Conservation (phyloP, 1,140 invertebrate genomes). For the Oedothorax gibbosus region DNA sequence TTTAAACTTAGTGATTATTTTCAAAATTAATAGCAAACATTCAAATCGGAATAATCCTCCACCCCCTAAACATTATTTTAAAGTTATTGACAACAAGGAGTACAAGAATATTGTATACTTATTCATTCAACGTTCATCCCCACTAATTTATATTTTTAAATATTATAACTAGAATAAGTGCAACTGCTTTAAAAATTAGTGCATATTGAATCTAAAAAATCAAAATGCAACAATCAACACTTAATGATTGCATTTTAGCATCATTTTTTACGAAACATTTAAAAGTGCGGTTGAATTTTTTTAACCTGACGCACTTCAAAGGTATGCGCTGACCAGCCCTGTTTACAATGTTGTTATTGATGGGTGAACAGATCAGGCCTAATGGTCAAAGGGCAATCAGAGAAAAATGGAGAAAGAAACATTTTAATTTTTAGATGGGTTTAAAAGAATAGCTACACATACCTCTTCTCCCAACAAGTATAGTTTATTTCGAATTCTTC, state of each 20-base stretch:
- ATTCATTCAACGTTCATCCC: no score
- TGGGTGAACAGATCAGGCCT: not conserved
- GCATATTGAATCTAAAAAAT: not conserved
- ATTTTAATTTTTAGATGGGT: not conserved
- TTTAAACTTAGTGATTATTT: no score
- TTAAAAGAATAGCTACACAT: not conserved
- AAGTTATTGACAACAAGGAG: no score
- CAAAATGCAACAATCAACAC: no score
- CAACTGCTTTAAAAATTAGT: not conserved
- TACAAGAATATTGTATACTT: no score
- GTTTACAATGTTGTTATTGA: conserved; percentile 21
- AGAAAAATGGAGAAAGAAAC: not conserved
- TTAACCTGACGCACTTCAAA: not conserved
- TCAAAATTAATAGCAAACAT: no score
- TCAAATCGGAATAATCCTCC: no score
- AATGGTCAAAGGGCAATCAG: not conserved
- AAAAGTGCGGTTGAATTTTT: not conserved
- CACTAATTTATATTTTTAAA: no score
- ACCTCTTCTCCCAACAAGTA: not conserved
- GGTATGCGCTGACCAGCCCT: conserved; percentile 24
- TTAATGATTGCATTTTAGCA: no score
- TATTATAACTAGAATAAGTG: no score
- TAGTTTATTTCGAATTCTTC: not conserved
- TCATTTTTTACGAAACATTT: no score
- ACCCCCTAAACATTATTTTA: no score